Conservation (phyloP, 2,113 vertebrate genomes). For the Anser brachyrhynchus region DNA sequence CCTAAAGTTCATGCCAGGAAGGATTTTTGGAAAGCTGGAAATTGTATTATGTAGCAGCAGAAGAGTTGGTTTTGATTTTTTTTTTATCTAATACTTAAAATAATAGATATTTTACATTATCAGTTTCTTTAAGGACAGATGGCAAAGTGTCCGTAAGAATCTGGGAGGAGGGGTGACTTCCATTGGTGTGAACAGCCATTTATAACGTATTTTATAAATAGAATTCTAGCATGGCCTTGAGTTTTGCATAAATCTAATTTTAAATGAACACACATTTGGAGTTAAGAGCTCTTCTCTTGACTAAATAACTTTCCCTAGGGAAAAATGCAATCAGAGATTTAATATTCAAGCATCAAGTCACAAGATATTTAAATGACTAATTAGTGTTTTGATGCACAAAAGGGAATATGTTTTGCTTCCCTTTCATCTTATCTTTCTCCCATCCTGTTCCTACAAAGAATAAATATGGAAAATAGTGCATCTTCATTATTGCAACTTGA, state of each 20-base stretch:
- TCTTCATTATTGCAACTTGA: neutral
- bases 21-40: neutral
- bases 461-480: neutral
- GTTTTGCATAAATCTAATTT: slow-evolving; percentile 22
- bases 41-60: neutral
- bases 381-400: slow-evolving; percentile 45
- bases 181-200: neutral
- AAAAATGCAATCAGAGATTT: slow-evolving; percentile 55
- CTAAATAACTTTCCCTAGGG: slow-evolving; percentile 51
- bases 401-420: slow-evolving; percentile 19
- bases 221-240: neutral
- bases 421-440: slow-evolving; percentile 33
- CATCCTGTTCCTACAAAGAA: neutral
- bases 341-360: slow-evolving; percentile 24
- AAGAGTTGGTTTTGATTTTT: neutral
- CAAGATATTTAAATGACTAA: slow-evolving; percentile 44
- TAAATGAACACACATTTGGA: slow-evolving; percentile 23
- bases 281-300: slow-evolving; percentile 24
- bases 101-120: neutral
- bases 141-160: neutral
- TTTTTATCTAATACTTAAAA: neutral
- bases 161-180: neutral
- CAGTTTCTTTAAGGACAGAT: neutral
- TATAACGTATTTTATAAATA: slow-evolving; percentile 7
- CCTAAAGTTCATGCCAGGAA: neutral